Percentiles rank a stretch among this genome's conserved stretches.
Conservation (phyloP, 1,140 invertebrate species). For the Mamestra configurata region DNA sequence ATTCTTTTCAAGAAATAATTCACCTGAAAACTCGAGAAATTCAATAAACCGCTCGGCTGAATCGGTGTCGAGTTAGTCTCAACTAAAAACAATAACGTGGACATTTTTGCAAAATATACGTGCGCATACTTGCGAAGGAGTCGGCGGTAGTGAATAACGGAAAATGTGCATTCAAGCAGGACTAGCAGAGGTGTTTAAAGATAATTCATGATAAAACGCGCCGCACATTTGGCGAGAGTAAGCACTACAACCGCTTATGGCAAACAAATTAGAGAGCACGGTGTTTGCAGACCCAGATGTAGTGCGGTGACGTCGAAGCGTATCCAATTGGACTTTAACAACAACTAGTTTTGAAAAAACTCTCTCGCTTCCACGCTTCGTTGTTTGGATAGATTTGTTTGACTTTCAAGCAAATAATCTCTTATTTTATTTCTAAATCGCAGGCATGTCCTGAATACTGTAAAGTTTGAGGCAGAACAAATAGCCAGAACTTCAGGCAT, state of each 20-base stretch:
- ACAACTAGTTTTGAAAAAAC: conserved; percentile 22
- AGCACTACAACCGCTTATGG: conserved; percentile 44
- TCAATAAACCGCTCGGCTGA: conserved; percentile 24
- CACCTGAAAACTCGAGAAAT: conserved; percentile 27
- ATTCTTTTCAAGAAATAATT: conserved; percentile 18
- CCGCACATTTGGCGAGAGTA: conserved; percentile 50
- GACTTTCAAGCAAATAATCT: neutral
- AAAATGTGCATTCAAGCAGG: conserved; percentile 13
- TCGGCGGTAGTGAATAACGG: neutral
- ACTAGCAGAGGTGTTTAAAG: conserved; percentile 33
- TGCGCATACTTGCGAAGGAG: conserved; percentile 3
- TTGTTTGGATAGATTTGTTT: conserved; percentile 6
- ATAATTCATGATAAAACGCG: conserved; percentile 46
- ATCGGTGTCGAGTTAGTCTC: conserved; percentile 12
- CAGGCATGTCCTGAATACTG: neutral
- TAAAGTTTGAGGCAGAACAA: neutral
- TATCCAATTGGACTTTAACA: conserved; percentile 31
- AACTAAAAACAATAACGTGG: conserved; percentile 38
- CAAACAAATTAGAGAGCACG: conserved; percentile 55
- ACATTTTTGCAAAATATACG: conserved; percentile 41
- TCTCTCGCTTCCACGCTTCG: neutral
- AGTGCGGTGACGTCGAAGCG: conserved; percentile 4
- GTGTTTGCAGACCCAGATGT: conserved; percentile 31
- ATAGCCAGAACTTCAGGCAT: too few species aligned
- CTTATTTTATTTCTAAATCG: too few species aligned